Evolutionary conservation across 2,797 vertebrate species (phyloP).

Genomic region (Helicolenus hilgendorfi): DNA sequence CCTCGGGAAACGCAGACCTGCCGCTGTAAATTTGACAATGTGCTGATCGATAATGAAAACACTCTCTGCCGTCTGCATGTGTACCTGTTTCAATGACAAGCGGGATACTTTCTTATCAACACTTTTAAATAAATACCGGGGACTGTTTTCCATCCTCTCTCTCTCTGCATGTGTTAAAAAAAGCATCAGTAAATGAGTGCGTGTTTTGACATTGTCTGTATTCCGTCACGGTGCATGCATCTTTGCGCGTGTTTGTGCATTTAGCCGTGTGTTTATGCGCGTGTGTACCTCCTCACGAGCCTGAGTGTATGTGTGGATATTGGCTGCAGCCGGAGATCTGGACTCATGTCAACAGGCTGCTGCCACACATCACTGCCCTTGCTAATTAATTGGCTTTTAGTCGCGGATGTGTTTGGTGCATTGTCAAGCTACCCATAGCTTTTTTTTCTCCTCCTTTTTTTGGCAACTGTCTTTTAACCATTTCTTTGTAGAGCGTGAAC

Average conservation of each 20-base stretch:
- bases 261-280: conserved; percentile 12
- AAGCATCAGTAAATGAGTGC: conserved; percentile 13
- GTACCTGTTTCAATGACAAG: conserved; percentile 16
- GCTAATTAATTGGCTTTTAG: conserved; percentile 93
- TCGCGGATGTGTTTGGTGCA: conserved; percentile 87
- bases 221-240: conserved; percentile 42
- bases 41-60: conserved; percentile 59
- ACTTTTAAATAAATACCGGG: conserved; percentile 14
- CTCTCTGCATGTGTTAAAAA: neutral
- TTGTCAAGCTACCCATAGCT: conserved; percentile 83
- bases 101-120: conserved; percentile 1
- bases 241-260: conserved; percentile 41
- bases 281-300: conserved; percentile 25
- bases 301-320: conserved; percentile 71
- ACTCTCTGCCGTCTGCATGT: conserved; percentile 22
- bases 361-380: conserved; percentile 89
- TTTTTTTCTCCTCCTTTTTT: conserved; percentile 40
- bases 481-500: conserved; percentile 50
- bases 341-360: conserved; percentile 91
- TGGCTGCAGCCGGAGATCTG: conserved; percentile 87
- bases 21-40: conserved; percentile 52
- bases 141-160: neutral
- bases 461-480: conserved; percentile 80
- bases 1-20: conserved; percentile 41
- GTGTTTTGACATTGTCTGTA: conserved; percentile 59